Base-by-base conservation (phyloP, 2,888 invertebrate species). In the Hedychridium roseum region DNA sequence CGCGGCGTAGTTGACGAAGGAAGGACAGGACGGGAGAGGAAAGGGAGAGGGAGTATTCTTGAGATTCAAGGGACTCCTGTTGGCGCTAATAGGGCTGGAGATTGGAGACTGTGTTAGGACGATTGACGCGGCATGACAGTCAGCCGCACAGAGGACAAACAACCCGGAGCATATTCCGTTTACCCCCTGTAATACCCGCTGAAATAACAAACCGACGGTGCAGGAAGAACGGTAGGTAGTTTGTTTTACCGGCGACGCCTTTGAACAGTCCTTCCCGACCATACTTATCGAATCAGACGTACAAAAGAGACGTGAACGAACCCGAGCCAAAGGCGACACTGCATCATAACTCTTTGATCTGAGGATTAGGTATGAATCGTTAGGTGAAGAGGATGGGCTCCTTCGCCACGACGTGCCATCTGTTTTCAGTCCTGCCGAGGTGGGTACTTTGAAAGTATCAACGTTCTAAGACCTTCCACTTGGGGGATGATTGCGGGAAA, bases 191-290 rank as follows among this genome's bases (percentile, higher is more conserved):
- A 70, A 72, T 71, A n/a, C n/a, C n/a, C n/a, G 60, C 66, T 68
- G 54, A 62, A 70, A 70, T 65, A 73, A 72, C 71, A 69, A 70
- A 70, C 65, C 64, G 50, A 45, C 38, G 57, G 51, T 49, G 53
- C 37, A n/a, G n/a, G n/a, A n/a, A n/a, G 51, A 43, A 46, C 11
- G 7, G 35, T 32, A 50, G 54, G 50, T 54, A 50, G 54, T 67
- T 68, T 65, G 57, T 70, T 66, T 61, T 62, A 61, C 60, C 54
- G 35, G 39, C 53, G 35, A 27, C 28, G 46, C 57, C 72, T 71
- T 72, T 71, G 72, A 72, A 68, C 65, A 64, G 60, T 60, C 43
- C 60, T 40, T 50, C 48, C 50, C 52, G 43, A 37, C 3, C 20
- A 51, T 64, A 52, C 65, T 68, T 66, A 64, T 67, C 48, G 55